Evolutionary conservation across 2,113 vertebrate genomes (phyloP).

Genomic region (Myiozetetes cayanensis): DNA sequence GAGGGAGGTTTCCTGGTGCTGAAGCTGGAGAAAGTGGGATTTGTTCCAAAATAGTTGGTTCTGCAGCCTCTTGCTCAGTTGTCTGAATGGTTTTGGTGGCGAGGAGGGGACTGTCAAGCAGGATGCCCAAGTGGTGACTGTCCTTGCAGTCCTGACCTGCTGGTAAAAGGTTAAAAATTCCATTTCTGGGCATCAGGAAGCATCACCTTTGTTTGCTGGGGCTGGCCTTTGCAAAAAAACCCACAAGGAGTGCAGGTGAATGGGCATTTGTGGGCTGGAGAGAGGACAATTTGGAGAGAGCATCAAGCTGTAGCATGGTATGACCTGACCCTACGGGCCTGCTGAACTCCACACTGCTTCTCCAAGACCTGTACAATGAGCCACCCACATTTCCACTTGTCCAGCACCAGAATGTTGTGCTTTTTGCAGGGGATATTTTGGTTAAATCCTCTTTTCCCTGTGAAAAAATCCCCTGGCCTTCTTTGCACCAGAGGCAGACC

Average conservation of each 20-base stretch:
- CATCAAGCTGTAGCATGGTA: accelerated
- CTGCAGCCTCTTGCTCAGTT: background rate
- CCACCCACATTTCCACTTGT: background rate
- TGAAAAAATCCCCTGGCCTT: background rate
- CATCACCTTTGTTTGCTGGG: background rate
- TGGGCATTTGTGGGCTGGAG: background rate
- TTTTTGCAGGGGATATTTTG: background rate
- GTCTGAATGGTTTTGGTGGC: background rate
- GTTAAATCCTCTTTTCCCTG: background rate
- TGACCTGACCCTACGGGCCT: background rate
- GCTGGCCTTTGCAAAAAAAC: background rate
- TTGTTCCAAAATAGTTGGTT: background rate
- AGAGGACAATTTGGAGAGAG: background rate
- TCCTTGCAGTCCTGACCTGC: background rate
- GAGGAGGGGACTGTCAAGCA: background rate
- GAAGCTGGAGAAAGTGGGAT: background rate
- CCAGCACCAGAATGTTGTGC: background rate
- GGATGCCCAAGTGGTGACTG: background rate
- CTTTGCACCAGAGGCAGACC: background rate
- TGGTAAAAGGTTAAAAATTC: background rate
- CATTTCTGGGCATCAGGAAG: background rate
- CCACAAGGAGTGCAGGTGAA: background rate
- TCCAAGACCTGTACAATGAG: background rate
- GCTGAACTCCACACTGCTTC: background rate
- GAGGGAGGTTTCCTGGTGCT: background rate